Evolutionary conservation across 2,888 invertebrate species (phyloP).

Genomic region (Polylopha cassiicola): DNA sequence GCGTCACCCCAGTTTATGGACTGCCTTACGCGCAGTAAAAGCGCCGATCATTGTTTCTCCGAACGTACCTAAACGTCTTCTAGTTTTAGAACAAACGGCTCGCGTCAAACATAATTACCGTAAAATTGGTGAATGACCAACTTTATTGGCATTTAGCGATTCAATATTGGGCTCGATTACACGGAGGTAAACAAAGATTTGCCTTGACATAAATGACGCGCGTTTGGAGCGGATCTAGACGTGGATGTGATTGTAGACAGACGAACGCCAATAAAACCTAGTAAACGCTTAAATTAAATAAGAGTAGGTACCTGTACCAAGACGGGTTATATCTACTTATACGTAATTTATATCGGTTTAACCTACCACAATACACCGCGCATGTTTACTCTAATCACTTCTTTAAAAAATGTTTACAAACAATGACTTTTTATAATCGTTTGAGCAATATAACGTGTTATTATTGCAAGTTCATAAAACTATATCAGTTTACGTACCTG

Average conservation of each 20-base stretch:
- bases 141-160: conserved; percentile 50
- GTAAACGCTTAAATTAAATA: conserved; percentile 39
- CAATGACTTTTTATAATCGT: conserved; percentile 21
- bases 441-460: conserved; percentile 18
- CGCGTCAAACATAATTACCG: conserved; percentile 43
- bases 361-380: conserved; percentile 1
- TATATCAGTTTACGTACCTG: no score
- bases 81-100: conserved; percentile 38
- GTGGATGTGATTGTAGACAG: conserved; percentile 35
- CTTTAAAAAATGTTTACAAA: conserved; percentile 3
- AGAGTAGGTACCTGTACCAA: no score
- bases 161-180: conserved; percentile 35
- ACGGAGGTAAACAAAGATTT: conserved; percentile 37
- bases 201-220: conserved; percentile 57
- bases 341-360: conserved; percentile 17
- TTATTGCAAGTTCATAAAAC: conserved; percentile 21
- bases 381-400: conserved; percentile 1
- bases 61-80: no score
- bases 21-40: conserved; percentile 45
- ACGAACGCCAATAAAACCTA: conserved; percentile 54
- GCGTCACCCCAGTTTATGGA: conserved; percentile 68
- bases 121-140: conserved; percentile 55
- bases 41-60: conserved; percentile 52
- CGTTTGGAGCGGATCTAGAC: conserved; percentile 15
- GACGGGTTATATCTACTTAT: conserved; percentile 23